Conservation (phyloP, 2,113 vertebrate genomes). For the Tychaedon coryphoeus region DNA sequence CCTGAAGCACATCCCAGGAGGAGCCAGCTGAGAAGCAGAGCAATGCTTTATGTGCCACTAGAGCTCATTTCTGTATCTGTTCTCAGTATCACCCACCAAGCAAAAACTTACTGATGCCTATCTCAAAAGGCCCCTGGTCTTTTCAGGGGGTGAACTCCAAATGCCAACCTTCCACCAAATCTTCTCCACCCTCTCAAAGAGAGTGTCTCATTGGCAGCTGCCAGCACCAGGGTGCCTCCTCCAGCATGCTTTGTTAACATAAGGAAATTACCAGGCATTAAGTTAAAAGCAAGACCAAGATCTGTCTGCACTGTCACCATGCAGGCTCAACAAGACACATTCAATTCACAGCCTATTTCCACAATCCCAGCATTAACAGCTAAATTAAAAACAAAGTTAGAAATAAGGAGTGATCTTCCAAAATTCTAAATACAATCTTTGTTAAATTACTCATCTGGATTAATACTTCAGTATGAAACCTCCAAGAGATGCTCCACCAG, state of each 20-base stretch:
- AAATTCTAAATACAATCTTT: background rate
- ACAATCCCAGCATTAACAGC: background rate
- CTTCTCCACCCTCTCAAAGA: background rate
- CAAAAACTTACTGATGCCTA: background rate
- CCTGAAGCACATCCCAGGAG: accelerated
- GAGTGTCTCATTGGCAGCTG: background rate
- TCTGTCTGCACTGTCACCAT: background rate
- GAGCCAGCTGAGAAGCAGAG: background rate
- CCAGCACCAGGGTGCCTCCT: background rate
- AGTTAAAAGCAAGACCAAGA: background rate
- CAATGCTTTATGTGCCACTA: background rate
- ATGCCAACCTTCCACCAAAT: background rate
- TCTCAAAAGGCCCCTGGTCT: background rate
- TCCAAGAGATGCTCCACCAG: background rate
- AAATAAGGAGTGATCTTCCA: background rate
- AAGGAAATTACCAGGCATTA: background rate
- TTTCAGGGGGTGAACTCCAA: background rate
- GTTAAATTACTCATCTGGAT: background rate
- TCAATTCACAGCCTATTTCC: background rate
- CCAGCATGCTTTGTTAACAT: background rate
- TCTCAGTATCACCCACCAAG: background rate
- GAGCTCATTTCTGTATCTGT: background rate
- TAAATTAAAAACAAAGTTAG: background rate
- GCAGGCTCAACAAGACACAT: background rate
- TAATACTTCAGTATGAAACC: background rate